Evolutionary conservation across 1,140 invertebrate genomes (phyloP).

Genomic region (Papilio helenus): DNA sequence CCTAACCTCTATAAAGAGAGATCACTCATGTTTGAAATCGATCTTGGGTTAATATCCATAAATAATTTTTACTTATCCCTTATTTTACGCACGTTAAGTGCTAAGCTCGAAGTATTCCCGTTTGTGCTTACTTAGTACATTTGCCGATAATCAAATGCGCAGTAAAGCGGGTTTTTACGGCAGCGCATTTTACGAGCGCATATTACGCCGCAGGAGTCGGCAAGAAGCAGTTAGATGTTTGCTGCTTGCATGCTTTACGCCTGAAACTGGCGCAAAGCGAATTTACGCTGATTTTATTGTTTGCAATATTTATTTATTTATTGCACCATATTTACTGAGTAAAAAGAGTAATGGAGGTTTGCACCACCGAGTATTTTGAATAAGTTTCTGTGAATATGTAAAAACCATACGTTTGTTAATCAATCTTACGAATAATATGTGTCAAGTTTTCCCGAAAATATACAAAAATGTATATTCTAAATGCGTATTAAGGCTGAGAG

Average conservation of each 20-base stretch:
- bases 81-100: conserved; percentile 20
- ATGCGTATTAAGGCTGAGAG: background rate
- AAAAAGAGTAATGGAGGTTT: no score
- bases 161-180: conserved; percentile 13
- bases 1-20: background rate
- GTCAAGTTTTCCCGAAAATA: background rate
- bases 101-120: conserved; percentile 12
- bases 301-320: background rate
- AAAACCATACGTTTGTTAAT: background rate
- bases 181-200: conserved; percentile 10
- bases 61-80: conserved; percentile 10
- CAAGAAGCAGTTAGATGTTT: conserved; percentile 1
- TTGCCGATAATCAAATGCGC: conserved; percentile 14
- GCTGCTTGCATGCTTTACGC: background rate
- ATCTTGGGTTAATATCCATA: background rate
- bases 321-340: background rate
- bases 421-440: background rate
- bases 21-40: conserved; percentile 2
- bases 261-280: background rate
- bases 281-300: background rate
- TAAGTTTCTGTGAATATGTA: background rate
- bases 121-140: conserved; percentile 18
- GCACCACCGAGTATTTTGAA: background rate
- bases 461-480: background rate
- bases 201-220: conserved; percentile 8